phyloP scores from a whole-genome alignment of 2,113 vertebrate genomes.

The Hyaena hyaena region DNA sequence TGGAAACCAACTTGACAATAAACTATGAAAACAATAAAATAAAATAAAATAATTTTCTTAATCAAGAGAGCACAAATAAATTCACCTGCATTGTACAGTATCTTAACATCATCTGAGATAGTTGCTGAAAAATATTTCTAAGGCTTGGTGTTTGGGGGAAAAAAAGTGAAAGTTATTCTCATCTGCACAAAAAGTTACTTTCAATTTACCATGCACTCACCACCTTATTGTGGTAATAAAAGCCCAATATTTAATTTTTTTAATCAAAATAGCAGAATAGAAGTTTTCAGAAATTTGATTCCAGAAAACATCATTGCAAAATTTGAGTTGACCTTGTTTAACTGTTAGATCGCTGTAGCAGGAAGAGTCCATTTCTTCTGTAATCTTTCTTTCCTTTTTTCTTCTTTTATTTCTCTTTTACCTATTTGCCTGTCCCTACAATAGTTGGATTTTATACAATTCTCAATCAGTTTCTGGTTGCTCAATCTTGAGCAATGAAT shows the following conservation, averaged over 20 bases:
- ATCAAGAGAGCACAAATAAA: background rate
- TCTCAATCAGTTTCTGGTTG: background rate
- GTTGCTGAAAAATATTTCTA: background rate
- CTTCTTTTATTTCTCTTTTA: background rate
- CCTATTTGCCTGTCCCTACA: background rate
- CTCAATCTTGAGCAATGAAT: background rate
- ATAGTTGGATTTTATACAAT: background rate
- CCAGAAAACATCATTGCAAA: background rate
- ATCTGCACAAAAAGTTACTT: background rate
- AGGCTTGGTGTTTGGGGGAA: background rate
- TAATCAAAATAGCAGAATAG: background rate
- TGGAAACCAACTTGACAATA: too few species aligned
- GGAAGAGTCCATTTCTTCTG: background rate
- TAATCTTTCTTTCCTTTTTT: background rate
- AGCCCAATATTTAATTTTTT: background rate
- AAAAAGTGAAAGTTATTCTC: background rate
- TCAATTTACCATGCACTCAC: background rate
- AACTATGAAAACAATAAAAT: background rate
- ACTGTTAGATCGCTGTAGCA: background rate
- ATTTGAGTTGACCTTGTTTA: slow-evolving; percentile 18
- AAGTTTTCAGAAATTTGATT: background rate
- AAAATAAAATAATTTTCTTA: slow-evolving; percentile 12
- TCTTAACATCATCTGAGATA: background rate
- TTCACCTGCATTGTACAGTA: background rate
- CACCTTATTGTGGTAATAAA: background rate